Conservation (phyloP, 1,140 invertebrate species). For the Pseudomyrmex flavicornis region DNA sequence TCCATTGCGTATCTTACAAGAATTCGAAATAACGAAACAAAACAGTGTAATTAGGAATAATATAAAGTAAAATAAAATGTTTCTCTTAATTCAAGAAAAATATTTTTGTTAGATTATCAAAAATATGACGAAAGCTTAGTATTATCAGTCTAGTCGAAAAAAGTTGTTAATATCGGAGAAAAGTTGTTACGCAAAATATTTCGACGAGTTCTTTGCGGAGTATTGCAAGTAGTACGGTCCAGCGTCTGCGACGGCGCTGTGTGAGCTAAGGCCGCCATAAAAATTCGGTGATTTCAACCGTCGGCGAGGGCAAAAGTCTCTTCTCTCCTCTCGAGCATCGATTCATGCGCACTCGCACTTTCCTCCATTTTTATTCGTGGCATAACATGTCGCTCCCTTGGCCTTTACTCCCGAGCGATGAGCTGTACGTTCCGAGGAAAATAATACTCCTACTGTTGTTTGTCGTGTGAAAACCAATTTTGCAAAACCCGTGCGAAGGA, state of each 20-base stretch:
- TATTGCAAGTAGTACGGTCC: neutral
- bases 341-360: slow-evolving; percentile 53
- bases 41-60: neutral
- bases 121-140: neutral
- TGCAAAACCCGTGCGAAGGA: neutral
- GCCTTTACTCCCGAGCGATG: slow-evolving; percentile 4
- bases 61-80: neutral
- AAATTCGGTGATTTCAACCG: slow-evolving; percentile 79
- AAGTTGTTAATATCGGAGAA: neutral
- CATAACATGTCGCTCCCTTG: slow-evolving; percentile 39
- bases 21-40: neutral
- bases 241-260: neutral
- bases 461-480: neutral
- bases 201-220: neutral
- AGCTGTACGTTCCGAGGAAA: slow-evolving; percentile 21
- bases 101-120: neutral
- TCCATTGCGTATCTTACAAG: neutral
- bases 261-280: slow-evolving; percentile 59
- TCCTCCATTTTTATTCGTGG: slow-evolving; percentile 58
- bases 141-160: neutral
- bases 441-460: neutral
- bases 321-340: slow-evolving; percentile 33
- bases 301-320: slow-evolving; percentile 60
- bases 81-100: neutral
- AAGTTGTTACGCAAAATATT: neutral